phyloP scores from a whole-genome alignment of 64 coral and sea anemone species.

The Orbicella faveolata region DNA sequence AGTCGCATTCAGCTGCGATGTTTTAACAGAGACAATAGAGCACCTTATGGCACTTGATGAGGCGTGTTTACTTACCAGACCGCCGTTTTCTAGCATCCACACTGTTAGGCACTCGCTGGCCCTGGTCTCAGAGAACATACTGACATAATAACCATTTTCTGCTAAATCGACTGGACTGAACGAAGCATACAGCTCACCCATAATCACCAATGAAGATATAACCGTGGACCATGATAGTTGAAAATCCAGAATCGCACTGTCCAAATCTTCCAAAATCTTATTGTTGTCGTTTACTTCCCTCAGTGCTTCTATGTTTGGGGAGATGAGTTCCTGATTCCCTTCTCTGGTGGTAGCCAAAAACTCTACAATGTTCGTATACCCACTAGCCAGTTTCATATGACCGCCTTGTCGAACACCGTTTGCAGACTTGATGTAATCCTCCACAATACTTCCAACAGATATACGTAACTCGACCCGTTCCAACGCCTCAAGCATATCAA shows the following conservation, averaged over 20 bases:
- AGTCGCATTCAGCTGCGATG: no score
- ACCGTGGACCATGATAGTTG: neutral
- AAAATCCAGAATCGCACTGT: neutral
- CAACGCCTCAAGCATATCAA: neutral
- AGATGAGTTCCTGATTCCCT: neutral
- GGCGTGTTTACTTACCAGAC: neutral
- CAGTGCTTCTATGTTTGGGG: neutral
- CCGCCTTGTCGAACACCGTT: neutral
- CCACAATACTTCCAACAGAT: neutral
- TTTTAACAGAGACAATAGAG: no score
- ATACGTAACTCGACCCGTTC: neutral
- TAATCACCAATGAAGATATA: neutral
- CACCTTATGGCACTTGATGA: no score
- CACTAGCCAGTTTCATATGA: neutral
- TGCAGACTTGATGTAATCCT: neutral
- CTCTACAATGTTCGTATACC: neutral
- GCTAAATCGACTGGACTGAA: neutral
- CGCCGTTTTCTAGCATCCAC: conserved; percentile 7
- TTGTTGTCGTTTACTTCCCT: neutral
- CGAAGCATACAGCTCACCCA: conserved; percentile 8
- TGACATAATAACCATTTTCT: neutral
- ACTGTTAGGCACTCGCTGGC: neutral
- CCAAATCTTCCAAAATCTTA: neutral
- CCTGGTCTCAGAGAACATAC: neutral
- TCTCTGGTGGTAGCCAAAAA: neutral